Conservation (phyloP, 2,113 vertebrate species). For the Struthidea cinerea region DNA sequence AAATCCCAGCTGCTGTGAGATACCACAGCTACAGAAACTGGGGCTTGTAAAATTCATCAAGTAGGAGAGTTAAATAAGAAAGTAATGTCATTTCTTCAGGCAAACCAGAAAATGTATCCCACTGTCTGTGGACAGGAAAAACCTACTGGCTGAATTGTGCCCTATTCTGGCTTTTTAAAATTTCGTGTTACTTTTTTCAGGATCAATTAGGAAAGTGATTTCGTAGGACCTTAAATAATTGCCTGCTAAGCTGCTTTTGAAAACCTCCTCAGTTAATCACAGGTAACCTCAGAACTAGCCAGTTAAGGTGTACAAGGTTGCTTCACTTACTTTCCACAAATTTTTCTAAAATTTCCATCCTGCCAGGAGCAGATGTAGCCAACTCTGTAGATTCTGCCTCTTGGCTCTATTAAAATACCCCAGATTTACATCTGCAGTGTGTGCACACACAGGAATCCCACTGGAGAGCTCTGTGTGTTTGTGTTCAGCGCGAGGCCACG, state of each 20-base stretch:
- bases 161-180: background rate
- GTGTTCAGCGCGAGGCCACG: rapidly evolving
- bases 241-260: constrained; percentile 9
- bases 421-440: background rate
- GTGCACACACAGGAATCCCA: no score
- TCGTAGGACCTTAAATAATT: constrained; percentile 16
- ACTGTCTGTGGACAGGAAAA: background rate
- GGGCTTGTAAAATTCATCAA: background rate
- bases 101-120: background rate
- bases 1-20: background rate
- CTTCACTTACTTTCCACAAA: background rate
- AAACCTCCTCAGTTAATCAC: constrained; percentile 21
- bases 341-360: background rate
- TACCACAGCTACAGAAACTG: background rate
- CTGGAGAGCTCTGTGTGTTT: background rate
- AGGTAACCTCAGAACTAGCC: background rate
- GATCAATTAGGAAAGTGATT: constrained; percentile 12
- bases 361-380: background rate
- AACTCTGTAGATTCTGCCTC: background rate
- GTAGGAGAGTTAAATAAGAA: background rate
- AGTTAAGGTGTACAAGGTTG: background rate
- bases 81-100: background rate
- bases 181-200: background rate
- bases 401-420: background rate
- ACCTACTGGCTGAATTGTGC: background rate